Base-by-base conservation (phyloP, 2,113 vertebrate species). In the Pao palembangensis region DNA sequence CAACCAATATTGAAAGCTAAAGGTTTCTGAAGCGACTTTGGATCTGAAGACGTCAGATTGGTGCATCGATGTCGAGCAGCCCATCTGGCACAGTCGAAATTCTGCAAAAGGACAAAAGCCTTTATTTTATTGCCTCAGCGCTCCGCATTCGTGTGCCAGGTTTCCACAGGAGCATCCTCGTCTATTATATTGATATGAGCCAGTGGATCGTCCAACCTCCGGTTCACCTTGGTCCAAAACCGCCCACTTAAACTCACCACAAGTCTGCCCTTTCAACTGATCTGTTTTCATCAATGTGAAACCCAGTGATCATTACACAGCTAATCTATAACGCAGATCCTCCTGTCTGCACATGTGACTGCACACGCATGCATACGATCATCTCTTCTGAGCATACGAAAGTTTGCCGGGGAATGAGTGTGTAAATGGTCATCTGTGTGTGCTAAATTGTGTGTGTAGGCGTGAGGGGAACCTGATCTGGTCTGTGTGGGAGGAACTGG, bases 401-500 rank as follows among this genome's bases (percentile, higher is more conserved):
- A 75, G 79, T 78, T 83, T 76, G 81, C 78, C 34, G 60, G 54
- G 20, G 3, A 63, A 71, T 25, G 57, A 71, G 80, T 66, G 80
- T 42, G 54, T 19, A 28, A 47, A 44, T 31, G 56, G n/a, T 41
- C 38, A 42, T 56, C 38, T 55, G 54, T 43, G 79, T 75, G 73
- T 72, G 71, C 31, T 61, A 72, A 69, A 67, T 60, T 76, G 74
- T 76, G 74, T 73, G 84, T 71, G 87, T 85, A 80, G 82, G 84
- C 83, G 85, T 81, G 70, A 55, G 71, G 68, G 85, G 82, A 85
- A 89, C 81, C 81, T 86, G 87, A 89, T 87, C 86, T 88, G 82
- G 52, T 67, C 78, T 82, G 85, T 87, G 84, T 88, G 80, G 80
- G 82, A 83, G 87, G 78, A 85, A 86, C 73, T 66, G 23, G 73